These are phyloP conservation scores for Papilio glaucus DNA, from an alignment of 1,140 invertebrate genomes.

Conservation along the genomic window DNA sequence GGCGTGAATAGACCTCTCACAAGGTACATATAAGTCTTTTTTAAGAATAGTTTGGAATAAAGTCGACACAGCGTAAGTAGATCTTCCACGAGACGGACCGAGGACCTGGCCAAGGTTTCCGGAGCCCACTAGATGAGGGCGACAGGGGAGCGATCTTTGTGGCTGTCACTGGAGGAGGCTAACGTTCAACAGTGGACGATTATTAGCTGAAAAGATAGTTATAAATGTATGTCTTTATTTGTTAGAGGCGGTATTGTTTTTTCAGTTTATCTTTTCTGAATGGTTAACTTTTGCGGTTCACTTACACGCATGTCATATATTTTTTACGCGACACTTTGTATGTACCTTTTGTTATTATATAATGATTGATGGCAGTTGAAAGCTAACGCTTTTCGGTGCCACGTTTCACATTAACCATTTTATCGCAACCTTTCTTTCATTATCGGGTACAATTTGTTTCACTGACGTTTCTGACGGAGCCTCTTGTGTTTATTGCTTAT, in stretches of 20 bases:
- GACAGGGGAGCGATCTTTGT: no score
- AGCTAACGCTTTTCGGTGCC: conserved; percentile 12
- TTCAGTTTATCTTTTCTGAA: background rate
- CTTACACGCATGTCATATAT: conserved; percentile 1
- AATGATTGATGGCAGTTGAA: conserved; percentile 22
- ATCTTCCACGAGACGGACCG: no score
- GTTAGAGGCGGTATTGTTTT: background rate
- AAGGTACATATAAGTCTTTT: no score
- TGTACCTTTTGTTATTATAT: background rate
- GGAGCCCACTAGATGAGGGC: no score
- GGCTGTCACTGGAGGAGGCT: no score
- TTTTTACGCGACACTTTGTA: background rate
- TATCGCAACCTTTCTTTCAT: background rate
- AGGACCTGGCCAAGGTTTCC: no score
- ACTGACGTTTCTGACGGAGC: background rate
- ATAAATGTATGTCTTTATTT: no score
- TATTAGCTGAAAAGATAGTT: no score
- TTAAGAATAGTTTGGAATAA: no score
- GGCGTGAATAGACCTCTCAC: no score
- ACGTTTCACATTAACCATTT: conserved; percentile 3
- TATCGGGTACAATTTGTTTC: background rate
- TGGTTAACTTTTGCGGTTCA: background rate
- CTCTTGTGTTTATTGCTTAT: background rate
- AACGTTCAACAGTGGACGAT: no score
- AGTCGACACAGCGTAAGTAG: no score